Conservation (phyloP, 2,797 vertebrate genomes). For the Mormyrus proboscirostris region DNA sequence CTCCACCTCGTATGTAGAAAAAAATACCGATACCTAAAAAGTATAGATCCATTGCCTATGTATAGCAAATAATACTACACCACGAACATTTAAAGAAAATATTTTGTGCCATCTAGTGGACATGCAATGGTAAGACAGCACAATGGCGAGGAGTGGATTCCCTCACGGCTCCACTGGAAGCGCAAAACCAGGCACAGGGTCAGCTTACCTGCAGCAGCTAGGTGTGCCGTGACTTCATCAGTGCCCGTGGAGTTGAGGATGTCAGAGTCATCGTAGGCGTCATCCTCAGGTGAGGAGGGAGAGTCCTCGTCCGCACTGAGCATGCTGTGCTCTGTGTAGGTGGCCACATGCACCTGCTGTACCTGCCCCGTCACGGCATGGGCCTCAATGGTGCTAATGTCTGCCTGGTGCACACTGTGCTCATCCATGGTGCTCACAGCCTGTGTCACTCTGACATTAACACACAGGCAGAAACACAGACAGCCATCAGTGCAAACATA, state of each 20-base stretch:
- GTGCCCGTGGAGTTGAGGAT: slow-evolving; percentile 93
- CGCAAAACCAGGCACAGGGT: not conserved
- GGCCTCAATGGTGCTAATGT: slow-evolving; percentile 95
- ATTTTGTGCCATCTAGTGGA: not conserved
- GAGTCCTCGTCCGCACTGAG: slow-evolving; percentile 93
- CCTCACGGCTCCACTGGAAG: not conserved
- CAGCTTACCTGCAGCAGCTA: slow-evolving; percentile 86
- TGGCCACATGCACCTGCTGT: slow-evolving; percentile 84
- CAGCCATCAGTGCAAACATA: not conserved
- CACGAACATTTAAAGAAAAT: not conserved
- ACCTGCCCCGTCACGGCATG: slow-evolving; percentile 87
- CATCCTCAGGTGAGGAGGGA: slow-evolving; percentile 89
- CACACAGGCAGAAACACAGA: slow-evolving; percentile 15
- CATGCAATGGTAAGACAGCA: not conserved
- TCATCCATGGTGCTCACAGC: slow-evolving; percentile 75
- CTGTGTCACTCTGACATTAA: slow-evolving; percentile 19
- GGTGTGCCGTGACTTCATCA: slow-evolving; percentile 91
- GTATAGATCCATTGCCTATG: not conserved
- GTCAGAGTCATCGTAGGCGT: slow-evolving; percentile 91
- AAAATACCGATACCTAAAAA: not conserved
- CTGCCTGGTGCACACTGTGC: slow-evolving; percentile 77
- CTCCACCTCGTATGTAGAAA: not conserved
- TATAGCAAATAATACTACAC: not conserved
- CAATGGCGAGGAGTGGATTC: not conserved
- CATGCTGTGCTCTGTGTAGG: slow-evolving; percentile 87